These are phyloP conservation scores for Falco rusticolus DNA, from an alignment of 2,797 vertebrate genomes.

Conservation along the genomic window DNA sequence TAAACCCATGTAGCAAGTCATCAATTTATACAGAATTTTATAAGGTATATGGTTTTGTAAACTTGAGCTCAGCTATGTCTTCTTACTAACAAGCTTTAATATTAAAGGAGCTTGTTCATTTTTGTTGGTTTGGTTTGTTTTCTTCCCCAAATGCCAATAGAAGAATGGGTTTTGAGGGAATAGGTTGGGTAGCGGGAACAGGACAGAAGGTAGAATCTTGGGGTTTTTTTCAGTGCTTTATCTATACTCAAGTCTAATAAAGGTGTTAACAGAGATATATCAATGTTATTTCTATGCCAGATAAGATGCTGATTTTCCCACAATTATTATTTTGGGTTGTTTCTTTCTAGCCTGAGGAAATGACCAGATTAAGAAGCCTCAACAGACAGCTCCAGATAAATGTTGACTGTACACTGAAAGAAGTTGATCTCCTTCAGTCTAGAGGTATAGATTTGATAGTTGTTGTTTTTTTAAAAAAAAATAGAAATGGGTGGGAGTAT, in stretches of 20 bases:
- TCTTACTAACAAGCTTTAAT: background rate
- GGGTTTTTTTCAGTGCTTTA: background rate
- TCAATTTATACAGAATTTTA: background rate
- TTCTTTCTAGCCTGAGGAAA: slow-evolving; percentile 93
- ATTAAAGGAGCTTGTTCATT: background rate
- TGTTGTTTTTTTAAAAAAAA: slow-evolving; percentile 33
- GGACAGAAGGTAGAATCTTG: background rate
- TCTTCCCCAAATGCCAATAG: background rate
- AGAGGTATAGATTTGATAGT: slow-evolving; percentile 84
- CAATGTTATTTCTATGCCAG: background rate
- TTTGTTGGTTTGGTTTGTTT: background rate
- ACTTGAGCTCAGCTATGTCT: background rate
- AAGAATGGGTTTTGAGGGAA: background rate
- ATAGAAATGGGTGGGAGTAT: accelerated
- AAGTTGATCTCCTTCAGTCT: slow-evolving; percentile 94
- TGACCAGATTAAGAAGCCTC: slow-evolving; percentile 93
- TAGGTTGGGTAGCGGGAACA: background rate
- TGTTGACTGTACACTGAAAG: slow-evolving; percentile 98
- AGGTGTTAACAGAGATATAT: background rate
- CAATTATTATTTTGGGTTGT: slow-evolving; percentile 74
- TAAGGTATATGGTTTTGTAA: background rate
- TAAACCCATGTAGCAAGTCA: background rate
- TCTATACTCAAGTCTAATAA: background rate
- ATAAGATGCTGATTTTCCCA: slow-evolving; percentile 65
- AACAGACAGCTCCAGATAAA: slow-evolving; percentile 99